Percentiles rank a stretch among this genome's conserved stretches.
These are phyloP conservation scores for Acanthurus leucopareius DNA, from an alignment of 2,797 vertebrate species.

Conservation along the genomic window DNA sequence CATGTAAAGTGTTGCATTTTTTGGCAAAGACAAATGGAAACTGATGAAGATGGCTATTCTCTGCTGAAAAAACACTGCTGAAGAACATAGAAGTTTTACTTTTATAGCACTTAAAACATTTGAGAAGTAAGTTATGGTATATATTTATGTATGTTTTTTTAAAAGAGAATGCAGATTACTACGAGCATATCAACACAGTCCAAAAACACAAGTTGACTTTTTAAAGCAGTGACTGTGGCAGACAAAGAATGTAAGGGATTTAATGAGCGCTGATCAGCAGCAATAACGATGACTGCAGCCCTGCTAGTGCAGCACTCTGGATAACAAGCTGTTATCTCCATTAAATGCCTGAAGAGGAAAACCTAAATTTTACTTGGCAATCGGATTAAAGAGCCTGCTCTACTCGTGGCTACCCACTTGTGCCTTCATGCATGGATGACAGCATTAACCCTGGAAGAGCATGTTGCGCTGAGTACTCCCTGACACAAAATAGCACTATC, in stretches of 20 bases:
- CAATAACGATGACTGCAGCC: constrained; percentile 33
- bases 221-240: constrained; percentile 28
- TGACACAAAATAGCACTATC: constrained; percentile 53
- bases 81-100: neutral
- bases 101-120: neutral
- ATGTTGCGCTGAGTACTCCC: constrained; percentile 25
- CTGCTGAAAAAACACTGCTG: neutral
- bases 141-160: neutral
- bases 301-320: constrained; percentile 49
- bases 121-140: neutral
- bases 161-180: neutral
- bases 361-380: constrained; percentile 76
- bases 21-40: too few relatives aligned
- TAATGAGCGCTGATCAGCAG: constrained; percentile 64
- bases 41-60: too few relatives aligned
- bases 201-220: constrained; percentile 22
- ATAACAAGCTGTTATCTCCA: constrained; percentile 80
- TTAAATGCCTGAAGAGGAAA: constrained; percentile 75
- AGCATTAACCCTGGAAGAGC: constrained; percentile 64
- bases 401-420: constrained; percentile 68
- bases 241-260: constrained; percentile 36
- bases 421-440: constrained; percentile 71
- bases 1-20: too few relatives aligned
- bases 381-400: constrained; percentile 65
- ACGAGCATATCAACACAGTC: neutral